Conservation (phyloP, 2,888 invertebrate genomes). For the Drosophila limbata region DNA sequence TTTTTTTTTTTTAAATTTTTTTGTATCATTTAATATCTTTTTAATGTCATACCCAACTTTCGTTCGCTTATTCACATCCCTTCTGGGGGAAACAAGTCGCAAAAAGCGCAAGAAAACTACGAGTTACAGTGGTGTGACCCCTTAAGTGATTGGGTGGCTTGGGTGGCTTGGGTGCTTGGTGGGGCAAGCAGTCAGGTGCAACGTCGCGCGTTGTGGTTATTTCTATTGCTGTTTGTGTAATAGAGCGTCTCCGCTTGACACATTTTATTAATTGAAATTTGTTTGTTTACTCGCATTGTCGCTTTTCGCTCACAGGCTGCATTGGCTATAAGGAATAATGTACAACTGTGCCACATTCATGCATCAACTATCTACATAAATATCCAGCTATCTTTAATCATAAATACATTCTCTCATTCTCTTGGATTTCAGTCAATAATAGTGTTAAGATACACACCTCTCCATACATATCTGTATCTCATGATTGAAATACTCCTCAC, state of each 20-base stretch:
- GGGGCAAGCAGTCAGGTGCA: slow-evolving; percentile 56
- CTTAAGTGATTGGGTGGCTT: not conserved
- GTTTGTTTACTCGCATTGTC: slow-evolving; percentile 58
- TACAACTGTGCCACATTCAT: not conserved
- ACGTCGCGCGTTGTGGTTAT: slow-evolving; percentile 24
- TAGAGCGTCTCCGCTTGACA: slow-evolving; percentile 76
- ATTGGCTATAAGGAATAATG: slow-evolving; percentile 12
- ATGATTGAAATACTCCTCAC: not conserved
- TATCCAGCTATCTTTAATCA: not conserved
- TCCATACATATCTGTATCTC: slow-evolving; percentile 4
- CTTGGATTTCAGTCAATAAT: slow-evolving; percentile 2
- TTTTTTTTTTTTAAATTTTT: too few relatives aligned
- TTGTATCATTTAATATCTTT: too few relatives aligned
- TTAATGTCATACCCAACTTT: too few relatives aligned
- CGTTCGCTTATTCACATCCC: too few relatives aligned
- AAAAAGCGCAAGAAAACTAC: too few relatives aligned
- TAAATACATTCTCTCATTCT: not conserved
- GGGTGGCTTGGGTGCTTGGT: not conserved
- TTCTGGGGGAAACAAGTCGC: too few relatives aligned
- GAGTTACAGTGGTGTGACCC: too few relatives aligned
- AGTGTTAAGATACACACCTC: not conserved
- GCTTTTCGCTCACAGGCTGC: slow-evolving; percentile 19
- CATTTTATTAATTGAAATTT: slow-evolving; percentile 80
- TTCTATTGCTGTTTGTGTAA: slow-evolving; percentile 58
- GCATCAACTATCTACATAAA: slow-evolving; percentile 2